Conservation (phyloP, 2,797 vertebrate genomes). For the Arrhamphus sclerolepis region DNA sequence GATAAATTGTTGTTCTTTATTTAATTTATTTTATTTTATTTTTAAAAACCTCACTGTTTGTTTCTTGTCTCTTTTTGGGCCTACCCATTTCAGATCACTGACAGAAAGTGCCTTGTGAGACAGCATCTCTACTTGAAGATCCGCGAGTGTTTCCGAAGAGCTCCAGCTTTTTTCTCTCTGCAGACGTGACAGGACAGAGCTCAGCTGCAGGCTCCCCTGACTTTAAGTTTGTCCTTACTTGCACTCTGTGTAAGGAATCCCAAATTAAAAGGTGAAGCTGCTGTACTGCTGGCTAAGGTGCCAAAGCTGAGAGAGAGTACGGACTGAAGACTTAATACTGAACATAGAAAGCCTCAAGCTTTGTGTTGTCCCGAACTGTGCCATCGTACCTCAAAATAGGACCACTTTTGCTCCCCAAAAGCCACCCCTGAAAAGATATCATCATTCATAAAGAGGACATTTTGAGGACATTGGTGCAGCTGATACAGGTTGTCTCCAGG, state of each 20-base stretch:
- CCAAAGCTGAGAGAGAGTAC: constrained; percentile 64
- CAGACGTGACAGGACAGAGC: constrained; percentile 71
- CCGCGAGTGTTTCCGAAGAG: constrained; percentile 53
- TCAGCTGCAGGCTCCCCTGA: constrained; percentile 67
- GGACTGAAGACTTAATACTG: constrained; percentile 26
- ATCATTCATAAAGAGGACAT: constrained; percentile 60
- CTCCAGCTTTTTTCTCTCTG: constrained; percentile 54
- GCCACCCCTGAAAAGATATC: constrained; percentile 37
- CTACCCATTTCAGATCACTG: constrained; percentile 58
- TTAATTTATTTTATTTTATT: constrained; percentile 27
- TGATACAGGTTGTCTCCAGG: constrained; percentile 76
- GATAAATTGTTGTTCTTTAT: constrained; percentile 10
- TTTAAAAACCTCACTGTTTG: constrained; percentile 33
- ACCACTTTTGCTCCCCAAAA: constrained; percentile 50
- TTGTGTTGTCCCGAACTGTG: constrained; percentile 73
- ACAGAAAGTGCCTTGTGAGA: constrained; percentile 81
- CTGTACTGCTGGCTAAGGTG: constrained; percentile 41
- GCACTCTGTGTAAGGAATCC: constrained; percentile 57
- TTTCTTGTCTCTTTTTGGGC: constrained; percentile 20
- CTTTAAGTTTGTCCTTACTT: constrained; percentile 63
- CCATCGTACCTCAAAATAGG: constrained; percentile 75
- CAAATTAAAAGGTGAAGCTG: constrained; percentile 33
- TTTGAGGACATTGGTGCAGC: constrained; percentile 63
- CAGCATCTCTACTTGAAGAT: constrained; percentile 66
- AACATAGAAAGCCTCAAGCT: constrained; percentile 55